Conservation (phyloP, 1,140 invertebrate species). For the Leucophenga varia region DNA sequence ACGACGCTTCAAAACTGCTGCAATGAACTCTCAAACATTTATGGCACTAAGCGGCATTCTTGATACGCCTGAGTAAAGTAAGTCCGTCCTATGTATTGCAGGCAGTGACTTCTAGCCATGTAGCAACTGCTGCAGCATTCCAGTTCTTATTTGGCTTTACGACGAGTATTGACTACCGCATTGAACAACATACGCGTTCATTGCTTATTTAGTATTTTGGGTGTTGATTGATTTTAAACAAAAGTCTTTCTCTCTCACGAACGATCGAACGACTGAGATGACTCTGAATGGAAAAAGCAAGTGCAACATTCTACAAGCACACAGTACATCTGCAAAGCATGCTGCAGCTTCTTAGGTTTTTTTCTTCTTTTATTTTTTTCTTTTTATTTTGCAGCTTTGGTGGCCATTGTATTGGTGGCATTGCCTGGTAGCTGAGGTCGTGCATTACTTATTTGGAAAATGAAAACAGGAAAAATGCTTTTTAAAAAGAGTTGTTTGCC, state of each 20-base stretch:
- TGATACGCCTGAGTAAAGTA: no score
- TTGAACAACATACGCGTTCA: constrained; percentile 13
- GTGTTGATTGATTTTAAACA: constrained; percentile 53
- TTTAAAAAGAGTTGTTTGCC: constrained; percentile 23
- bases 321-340: constrained; percentile 10
- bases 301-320: constrained; percentile 46
- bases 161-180: background rate
- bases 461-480: constrained; percentile 50
- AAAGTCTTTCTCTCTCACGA: constrained; percentile 21
- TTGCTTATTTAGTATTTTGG: constrained; percentile 39
- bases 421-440: constrained; percentile 28
- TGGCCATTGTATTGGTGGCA: no score
- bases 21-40: no score
- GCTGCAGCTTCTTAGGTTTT: constrained; percentile 11
- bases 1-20: no score
- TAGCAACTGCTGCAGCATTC: background rate
- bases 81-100: no score
- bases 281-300: constrained; percentile 45
- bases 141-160: background rate
- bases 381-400: no score
- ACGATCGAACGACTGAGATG: no score
- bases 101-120: no score
- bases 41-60: constrained; percentile 28
- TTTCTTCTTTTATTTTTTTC: no score
- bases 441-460: constrained; percentile 48